Evolutionary conservation across 1,140 invertebrate species (phyloP).

Genomic region (Megalopta genalis): DNA sequence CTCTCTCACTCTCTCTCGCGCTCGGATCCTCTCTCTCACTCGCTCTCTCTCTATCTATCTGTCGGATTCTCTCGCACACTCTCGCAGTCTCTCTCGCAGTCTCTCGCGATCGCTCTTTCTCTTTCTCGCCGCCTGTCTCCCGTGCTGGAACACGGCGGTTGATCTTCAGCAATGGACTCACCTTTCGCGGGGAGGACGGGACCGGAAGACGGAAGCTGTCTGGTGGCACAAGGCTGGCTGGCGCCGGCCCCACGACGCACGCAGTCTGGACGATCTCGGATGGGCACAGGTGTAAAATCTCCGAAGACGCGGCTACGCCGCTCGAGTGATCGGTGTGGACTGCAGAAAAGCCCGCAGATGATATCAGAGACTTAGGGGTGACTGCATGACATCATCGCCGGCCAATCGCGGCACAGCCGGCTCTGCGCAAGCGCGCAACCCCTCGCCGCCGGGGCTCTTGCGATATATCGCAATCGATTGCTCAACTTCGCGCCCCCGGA

Average conservation of each 20-base stretch:
- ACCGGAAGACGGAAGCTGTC: constrained; percentile 20
- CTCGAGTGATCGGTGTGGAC: constrained; percentile 76
- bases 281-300: constrained; percentile 62
- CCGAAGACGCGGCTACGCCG: constrained; percentile 70
- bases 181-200: constrained; percentile 47
- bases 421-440: constrained; percentile 61
- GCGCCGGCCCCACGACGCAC: constrained; percentile 15
- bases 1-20: too few relatives aligned
- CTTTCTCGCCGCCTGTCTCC: too few relatives aligned
- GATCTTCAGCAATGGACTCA: constrained; percentile 55
- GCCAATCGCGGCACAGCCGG: constrained; percentile 66
- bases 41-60: too few relatives aligned
- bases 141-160: constrained; percentile 24
- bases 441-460: constrained; percentile 61
- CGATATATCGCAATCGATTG: constrained; percentile 80
- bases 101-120: too few relatives aligned
- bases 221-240: constrained; percentile 12
- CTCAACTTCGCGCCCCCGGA: constrained; percentile 66
- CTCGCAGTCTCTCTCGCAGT: too few relatives aligned
- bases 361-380: constrained; percentile 77
- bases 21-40: too few relatives aligned
- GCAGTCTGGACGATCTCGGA: constrained; percentile 41
- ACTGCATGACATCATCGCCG: constrained; percentile 78
- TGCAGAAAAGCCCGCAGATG: constrained; percentile 79
- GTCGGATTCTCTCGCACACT: too few relatives aligned